Evolutionary conservation across 2,888 invertebrate genomes (phyloP).

Genomic region (Slavum lentiscoides): DNA sequence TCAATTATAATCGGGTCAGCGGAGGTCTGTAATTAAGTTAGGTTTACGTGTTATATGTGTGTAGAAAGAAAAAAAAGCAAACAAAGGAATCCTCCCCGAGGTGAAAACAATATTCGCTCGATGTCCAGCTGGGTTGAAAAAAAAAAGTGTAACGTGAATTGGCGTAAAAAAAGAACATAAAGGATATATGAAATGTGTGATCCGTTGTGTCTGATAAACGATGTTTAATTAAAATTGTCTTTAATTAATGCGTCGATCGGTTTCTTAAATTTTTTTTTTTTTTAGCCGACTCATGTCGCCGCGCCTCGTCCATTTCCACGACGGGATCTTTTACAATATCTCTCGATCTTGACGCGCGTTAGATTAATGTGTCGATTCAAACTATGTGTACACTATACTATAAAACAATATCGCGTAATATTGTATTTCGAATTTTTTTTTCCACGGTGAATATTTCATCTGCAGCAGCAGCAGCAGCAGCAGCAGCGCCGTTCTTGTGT

Average conservation of each 20-base stretch:
- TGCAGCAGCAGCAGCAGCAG: too few relatives aligned
- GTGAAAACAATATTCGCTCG: slow-evolving; percentile 52
- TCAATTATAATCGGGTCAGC: slow-evolving; percentile 40
- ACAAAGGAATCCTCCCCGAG: slow-evolving; percentile 50
- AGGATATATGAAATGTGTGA: slow-evolving; percentile 20
- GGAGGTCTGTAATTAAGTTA: slow-evolving; percentile 31
- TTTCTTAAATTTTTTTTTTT: slow-evolving; percentile 34
- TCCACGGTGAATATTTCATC: neutral
- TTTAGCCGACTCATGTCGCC: slow-evolving; percentile 27
- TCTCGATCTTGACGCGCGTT: slow-evolving; percentile 37
- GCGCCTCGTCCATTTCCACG: slow-evolving; percentile 4
- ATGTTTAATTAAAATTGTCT: slow-evolving; percentile 52
- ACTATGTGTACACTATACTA: neutral
- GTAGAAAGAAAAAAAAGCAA: slow-evolving; percentile 20
- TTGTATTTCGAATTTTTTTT: neutral
- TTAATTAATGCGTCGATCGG: slow-evolving; percentile 42
- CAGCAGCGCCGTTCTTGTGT: neutral
- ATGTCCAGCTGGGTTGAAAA: slow-evolving; percentile 38
- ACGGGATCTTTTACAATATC: slow-evolving; percentile 27
- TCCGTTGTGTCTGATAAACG: slow-evolving; percentile 45
- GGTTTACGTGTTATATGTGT: neutral
- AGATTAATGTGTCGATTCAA: slow-evolving; percentile 40
- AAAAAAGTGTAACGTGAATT: slow-evolving; percentile 28
- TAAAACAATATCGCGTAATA: slow-evolving; percentile 10
- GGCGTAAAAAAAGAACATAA: slow-evolving; percentile 40